Evolutionary conservation across 1,140 invertebrate species (phyloP).

Genomic region (Bradysia coprophila): DNA sequence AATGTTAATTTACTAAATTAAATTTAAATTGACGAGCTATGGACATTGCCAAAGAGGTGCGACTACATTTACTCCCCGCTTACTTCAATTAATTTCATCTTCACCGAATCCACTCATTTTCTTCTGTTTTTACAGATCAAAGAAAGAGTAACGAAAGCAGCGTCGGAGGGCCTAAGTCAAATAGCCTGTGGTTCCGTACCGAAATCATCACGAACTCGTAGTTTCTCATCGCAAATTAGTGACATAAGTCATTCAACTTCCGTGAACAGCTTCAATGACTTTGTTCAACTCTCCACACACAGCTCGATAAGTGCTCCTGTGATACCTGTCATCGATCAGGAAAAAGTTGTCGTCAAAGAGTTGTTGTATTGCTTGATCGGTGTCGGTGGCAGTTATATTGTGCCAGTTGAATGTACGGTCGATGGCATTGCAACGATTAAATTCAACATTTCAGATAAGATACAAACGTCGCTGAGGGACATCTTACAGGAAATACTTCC

Average conservation of each 20-base stretch:
- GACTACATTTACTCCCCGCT: no score
- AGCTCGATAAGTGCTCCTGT: not conserved
- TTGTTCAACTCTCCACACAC: not conserved
- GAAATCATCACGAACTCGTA: not conserved
- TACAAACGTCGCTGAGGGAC: conserved; percentile 52
- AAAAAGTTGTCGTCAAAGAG: conserved; percentile 67
- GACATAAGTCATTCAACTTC: no score
- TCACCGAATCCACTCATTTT: no score
- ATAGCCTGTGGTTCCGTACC: not conserved
- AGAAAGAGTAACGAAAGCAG: not conserved
- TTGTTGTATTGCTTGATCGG: conserved; percentile 67
- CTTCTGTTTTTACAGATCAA: not conserved
- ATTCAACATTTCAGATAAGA: conserved; percentile 30
- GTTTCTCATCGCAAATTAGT: not conserved
- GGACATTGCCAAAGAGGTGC: no score
- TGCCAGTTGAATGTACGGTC: conserved; percentile 24
- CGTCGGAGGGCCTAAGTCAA: not conserved
- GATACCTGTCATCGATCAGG: conserved; percentile 50
- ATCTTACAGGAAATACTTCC: conserved; percentile 67
- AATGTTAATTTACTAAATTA: no score
- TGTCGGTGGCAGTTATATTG: conserved; percentile 50
- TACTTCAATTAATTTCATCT: no score
- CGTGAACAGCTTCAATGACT: not conserved
- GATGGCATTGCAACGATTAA: conserved; percentile 12
- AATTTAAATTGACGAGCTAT: no score